Conservation (phyloP, 2,797 vertebrate genomes). For the Notamacropus eugenii region DNA sequence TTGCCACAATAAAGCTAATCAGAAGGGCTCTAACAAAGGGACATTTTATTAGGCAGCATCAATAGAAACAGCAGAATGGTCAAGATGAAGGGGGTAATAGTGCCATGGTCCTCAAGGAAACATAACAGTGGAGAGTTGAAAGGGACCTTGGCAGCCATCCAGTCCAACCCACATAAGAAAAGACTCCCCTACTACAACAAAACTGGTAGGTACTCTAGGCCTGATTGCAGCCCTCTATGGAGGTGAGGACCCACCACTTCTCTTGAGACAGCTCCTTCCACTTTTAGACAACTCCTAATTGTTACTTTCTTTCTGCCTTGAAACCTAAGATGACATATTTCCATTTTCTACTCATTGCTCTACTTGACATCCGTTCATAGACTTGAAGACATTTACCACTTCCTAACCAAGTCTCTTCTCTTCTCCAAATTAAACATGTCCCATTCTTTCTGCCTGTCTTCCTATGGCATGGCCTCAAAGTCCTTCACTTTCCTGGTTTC, state of each 20-base stretch:
- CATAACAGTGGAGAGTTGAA: background rate
- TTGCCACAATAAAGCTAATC: background rate
- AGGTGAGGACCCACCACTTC: background rate
- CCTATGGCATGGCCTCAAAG: background rate
- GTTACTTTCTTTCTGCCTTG: background rate
- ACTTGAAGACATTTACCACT: background rate
- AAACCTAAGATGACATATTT: background rate
- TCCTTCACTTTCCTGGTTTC: background rate
- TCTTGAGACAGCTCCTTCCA: background rate
- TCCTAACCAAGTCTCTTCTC: background rate
- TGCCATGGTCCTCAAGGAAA: background rate
- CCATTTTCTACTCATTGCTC: background rate
- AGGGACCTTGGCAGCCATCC: too few species aligned
- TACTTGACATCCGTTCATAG: background rate
- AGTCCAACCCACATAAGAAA: background rate
- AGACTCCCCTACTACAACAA: background rate
- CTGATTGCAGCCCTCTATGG: background rate
- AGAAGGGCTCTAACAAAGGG: background rate
- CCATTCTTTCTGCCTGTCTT: background rate
- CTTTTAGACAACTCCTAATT: background rate
- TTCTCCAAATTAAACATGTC: background rate
- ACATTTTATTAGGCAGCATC: background rate
- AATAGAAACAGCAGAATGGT: background rate
- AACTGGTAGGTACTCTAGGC: background rate
- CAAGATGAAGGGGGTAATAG: background rate